Conservation (phyloP, 2,113 vertebrate genomes). For the Pachyramphus minor region DNA sequence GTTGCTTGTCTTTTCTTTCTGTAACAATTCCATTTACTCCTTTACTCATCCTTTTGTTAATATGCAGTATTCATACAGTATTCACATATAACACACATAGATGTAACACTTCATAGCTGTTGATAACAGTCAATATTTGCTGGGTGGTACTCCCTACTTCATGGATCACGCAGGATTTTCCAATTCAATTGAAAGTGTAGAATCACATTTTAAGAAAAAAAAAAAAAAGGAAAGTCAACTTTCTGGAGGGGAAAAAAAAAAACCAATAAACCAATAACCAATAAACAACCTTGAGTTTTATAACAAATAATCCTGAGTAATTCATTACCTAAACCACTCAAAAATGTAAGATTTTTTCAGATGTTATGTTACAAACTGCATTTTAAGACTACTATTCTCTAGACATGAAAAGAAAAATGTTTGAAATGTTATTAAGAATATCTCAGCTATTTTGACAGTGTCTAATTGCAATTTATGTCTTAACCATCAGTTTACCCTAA, state of each 20-base stretch:
- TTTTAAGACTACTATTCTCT: not conserved
- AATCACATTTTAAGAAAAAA: not conserved
- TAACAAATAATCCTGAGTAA: not conserved
- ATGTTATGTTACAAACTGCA: not conserved
- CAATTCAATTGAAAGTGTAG: not conserved
- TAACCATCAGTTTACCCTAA: not conserved
- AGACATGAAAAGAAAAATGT: not conserved
- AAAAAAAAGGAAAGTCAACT: not conserved
- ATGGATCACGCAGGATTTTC: not conserved
- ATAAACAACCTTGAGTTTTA: not conserved
- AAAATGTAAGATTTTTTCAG: not conserved
- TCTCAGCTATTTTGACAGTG: not conserved
- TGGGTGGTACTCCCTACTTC: not conserved
- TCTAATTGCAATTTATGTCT: not conserved
- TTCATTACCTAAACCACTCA: not conserved
- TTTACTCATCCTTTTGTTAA: not conserved
- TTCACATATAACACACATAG: not conserved
- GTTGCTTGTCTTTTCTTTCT: not conserved
- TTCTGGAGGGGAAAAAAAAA: not conserved
- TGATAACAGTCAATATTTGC: not conserved
- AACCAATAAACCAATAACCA: fast-evolving
- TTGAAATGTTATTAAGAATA: not conserved
- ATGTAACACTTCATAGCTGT: not conserved
- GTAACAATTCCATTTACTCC: not conserved
- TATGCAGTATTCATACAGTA: not conserved